These are phyloP conservation scores for Drosophila yakuba DNA, from an alignment of 1,140 invertebrate species.

Conservation along the genomic window DNA sequence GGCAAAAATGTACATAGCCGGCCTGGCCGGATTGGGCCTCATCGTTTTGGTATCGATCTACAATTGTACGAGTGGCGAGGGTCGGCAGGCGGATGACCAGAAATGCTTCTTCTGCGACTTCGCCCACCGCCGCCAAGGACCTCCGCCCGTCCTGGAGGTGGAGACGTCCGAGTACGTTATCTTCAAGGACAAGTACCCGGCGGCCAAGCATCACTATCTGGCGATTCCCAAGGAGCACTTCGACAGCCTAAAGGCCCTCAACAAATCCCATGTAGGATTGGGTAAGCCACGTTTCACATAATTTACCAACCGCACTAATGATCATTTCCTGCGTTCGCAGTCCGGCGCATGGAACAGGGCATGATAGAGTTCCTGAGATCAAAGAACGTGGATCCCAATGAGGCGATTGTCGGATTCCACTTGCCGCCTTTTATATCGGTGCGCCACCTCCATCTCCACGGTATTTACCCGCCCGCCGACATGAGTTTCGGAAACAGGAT, in stretches of 20 bases:
- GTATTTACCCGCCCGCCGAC: conserved; percentile 91
- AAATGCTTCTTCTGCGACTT: conserved; percentile 90
- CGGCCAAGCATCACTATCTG: conserved; percentile 91
- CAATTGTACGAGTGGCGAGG: not conserved
- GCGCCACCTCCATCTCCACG: conserved; percentile 94
- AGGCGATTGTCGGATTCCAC: conserved; percentile 93
- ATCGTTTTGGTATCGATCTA: conserved; percentile 20
- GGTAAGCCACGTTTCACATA: conserved; percentile 85
- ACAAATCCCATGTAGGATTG: conserved; percentile 87
- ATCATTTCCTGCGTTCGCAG: conserved; percentile 16
- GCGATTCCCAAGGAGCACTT: conserved; percentile 92
- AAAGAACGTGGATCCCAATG: conserved; percentile 86
- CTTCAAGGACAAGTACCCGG: conserved; percentile 94
- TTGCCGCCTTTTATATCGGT: conserved; percentile 96
- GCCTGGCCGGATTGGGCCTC: conserved; percentile 23
- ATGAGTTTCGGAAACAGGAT: conserved; percentile 89
- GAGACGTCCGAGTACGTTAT: conserved; percentile 92
- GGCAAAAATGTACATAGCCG: conserved; percentile 16
- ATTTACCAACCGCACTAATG: not conserved
- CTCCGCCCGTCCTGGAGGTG: conserved; percentile 86
- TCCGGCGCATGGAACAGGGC: conserved; percentile 59
- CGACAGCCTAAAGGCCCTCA: conserved; percentile 89
- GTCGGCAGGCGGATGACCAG: not conserved
- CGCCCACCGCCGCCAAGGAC: conserved; percentile 85
- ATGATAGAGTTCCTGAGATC: conserved; percentile 50